Evolutionary conservation across 2,888 invertebrate species (phyloP), one percentile per base, ranked within the genome.

Genomic region (Smittia sp.): DNA sequence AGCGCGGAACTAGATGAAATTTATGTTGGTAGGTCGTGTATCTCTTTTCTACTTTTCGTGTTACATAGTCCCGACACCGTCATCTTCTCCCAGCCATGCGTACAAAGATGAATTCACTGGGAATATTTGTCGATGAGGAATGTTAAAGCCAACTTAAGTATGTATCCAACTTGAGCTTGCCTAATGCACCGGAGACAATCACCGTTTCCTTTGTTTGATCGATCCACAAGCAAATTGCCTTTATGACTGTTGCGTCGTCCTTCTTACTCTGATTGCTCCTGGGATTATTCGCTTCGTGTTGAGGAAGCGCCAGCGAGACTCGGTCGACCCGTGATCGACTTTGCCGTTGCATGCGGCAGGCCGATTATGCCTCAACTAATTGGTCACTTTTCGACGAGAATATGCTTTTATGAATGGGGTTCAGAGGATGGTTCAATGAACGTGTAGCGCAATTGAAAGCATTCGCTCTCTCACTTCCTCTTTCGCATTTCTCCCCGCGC

Each of bases 131-230:
- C n/a, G n/a, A n/a, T n/a, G n/a, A n/a, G n/a, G n/a, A n/a, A n/a
- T n/a, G n/a, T n/a, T n/a, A n/a, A n/a, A n/a, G n/a, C n/a, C n/a
- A n/a, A n/a, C n/a, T n/a, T n/a, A n/a, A n/a, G n/a, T n/a, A n/a
- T n/a, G n/a, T n/a, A n/a, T n/a, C n/a, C n/a, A 13, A 39, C 39
- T 7, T 39, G 39, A 39, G 39, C 39, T 39, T 39, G 39, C 39
- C 39, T 39, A 39, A 39, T 39, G 39, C 39, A 39, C 39, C 39
- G 7, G 7, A 39, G 39, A 13, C 13, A 39, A 39, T 39, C 39
- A 39, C 54, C 54, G 15, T 22, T 22, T 62, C 62, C 62, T 62
- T 62, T 62, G 62, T 62, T 62, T 62, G 62, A 62, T 62, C 62
- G 62, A 62, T 62, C 22, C 62, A 22, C 18, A 2, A 62, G 22